Base-by-base conservation (phyloP, 2,797 vertebrate species). In the Pangasius mekongensis region DNA sequence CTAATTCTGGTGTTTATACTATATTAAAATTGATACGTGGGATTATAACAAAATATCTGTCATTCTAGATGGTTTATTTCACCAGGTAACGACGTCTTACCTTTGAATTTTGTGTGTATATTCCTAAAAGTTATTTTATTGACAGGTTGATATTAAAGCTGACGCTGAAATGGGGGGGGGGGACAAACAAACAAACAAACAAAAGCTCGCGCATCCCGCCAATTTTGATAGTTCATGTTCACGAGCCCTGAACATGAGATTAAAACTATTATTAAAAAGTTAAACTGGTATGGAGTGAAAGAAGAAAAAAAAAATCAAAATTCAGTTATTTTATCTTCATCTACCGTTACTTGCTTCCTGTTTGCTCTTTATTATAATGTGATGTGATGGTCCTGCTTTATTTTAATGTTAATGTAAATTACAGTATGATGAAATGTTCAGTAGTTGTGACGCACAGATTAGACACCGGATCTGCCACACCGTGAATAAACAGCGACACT, bases 121-220 rank as follows among this genome's bases (percentile, higher is more conserved):
- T 0, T n/a, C 10, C 10, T 60, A 11, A 27, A 36, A 0, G 27
- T 64, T n/a, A 24, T 8, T 84, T 52, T 67, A 84, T 22, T 67
- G 64, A 24, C 62, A 83, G 60, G 13, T 30, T 47, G 24, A 30
- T 0, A 20, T 49, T 30, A 24, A 64, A n/a, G 39, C 22, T 43
- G 24, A 47, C 30, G 18, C 18, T 24, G 30, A 36, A 39, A 9
- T 3, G 3, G 6, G 3, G 6, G 36, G n/a, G n/a, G n/a, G n/a
- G n/a, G n/a, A n/a, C 1, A 33, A 33, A 33, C 2, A 3, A 39
- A 39, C 5, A 6, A 22, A 24, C 13, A 3, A 18, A 18, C 22
- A 78, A 16, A 2, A 0, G 43, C 82, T 30, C 82, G 82, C 62
- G 82, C 62, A 13, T 84, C 82, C 82, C 82, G 62, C 82, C 81